Evolutionary conservation across 2,797 vertebrate genomes (phyloP), one percentile per base, ranked within the genome.

Genomic region (Pangasius macronema): DNA sequence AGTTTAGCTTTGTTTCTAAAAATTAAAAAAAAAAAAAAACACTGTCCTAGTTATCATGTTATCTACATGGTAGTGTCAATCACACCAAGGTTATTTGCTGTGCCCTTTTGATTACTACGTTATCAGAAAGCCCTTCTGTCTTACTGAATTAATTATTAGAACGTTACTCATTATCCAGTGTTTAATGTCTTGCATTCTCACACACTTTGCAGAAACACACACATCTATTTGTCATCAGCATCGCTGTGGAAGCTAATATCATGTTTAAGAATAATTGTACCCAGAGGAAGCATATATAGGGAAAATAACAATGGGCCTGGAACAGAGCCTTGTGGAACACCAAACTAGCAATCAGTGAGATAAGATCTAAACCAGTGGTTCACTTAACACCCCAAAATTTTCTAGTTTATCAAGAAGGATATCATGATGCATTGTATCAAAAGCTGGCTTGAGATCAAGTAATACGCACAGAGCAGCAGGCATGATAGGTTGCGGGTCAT

Each of bases 131-230:
- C 67, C 33, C 6, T 33, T 70, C 33, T 36, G 33, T 70, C 33
- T 18, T 70, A 18, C 22, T 70, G 16, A 39, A 70, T 70, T 8
- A 6, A 39, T 68, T 33, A 36, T 70, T 11, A 30, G 63, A 70
- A 39, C 0, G 2, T 16, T 33, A 18, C n/a, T 33, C 65, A 14
- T 68, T 68, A 16, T 68, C 30, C 65, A 36, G 65, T 33, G 65
- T 39, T 70, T 63, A 63, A 63, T 63, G 24, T 63, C 61, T 63
- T 63, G 61, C 24, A 63, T n/a, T 27, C 8, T 63, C 22, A 63
- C 61, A 63, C 61, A 63, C 61, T n/a, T n/a, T n/a, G 27, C 61
- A 63, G 61, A 70, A 70, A 70, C 67, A 39, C 67, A 39, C 67
- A 33, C 67, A 20, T 1, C n/a, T 68, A 14, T 36, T 5, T 68